Percentiles rank a stretch among this genome's conserved stretches.
These are phyloP conservation scores for Gymnobelideus leadbeateri DNA, from an alignment of 2,113 vertebrate species.

Conservation along the genomic window DNA sequence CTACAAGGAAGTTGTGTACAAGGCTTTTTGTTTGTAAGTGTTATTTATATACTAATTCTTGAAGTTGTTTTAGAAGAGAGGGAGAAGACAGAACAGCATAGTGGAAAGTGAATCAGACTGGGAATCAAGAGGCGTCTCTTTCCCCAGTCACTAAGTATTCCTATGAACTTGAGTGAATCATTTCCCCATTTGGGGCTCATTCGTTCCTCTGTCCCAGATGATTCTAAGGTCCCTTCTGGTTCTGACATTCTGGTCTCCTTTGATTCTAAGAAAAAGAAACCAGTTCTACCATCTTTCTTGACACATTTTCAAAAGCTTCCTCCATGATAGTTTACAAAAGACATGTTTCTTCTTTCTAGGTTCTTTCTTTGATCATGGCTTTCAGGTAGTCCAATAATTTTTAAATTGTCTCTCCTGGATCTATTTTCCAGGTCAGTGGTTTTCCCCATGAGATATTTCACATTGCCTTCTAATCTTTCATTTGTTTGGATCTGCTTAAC, in stretches of 20 bases:
- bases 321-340: conserved; percentile 20
- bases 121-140: background rate
- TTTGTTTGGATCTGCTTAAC: no score
- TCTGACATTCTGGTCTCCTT: background rate
- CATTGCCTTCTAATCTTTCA: no score
- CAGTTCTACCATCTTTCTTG: background rate
- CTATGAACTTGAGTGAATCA: background rate
- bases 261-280: background rate
- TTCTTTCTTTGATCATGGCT: no score
- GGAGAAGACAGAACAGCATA: conserved; percentile 12
- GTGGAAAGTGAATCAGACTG: background rate
- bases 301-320: conserved; percentile 15
- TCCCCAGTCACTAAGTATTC: background rate
- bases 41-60: conserved; percentile 67
- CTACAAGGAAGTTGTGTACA: conserved; percentile 39
- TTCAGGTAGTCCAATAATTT: no score
- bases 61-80: conserved; percentile 10
- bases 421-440: no score
- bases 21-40: conserved; percentile 34
- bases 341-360: conserved; percentile 1
- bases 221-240: background rate
- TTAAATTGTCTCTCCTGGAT: no score
- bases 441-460: no score
- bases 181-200: background rate
- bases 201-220: background rate